Base-by-base conservation (phyloP, 2,888 invertebrate species). In the Empis stercorea region DNA sequence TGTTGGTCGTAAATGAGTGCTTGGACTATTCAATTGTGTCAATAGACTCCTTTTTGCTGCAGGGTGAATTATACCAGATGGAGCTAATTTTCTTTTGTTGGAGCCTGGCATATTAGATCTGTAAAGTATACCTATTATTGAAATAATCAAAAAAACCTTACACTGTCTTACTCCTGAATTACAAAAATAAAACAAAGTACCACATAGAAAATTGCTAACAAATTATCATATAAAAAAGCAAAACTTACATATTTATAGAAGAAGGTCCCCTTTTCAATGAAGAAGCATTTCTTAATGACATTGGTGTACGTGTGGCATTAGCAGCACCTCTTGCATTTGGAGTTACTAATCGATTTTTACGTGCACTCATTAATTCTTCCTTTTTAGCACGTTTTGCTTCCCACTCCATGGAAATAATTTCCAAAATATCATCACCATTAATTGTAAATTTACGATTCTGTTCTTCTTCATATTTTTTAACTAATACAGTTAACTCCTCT, bases 391-490 rank as follows among this genome's bases (percentile, higher is more conserved):
- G 59, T 17, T 78, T 75, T 1, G 73, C 69, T 47, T 77, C 74
- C 76, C 80, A 79, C 11, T 80, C 75, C 3, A 74, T 71, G 15
- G 73, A 66, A 56, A 87, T 79, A 10, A 76, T 66, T 41, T 80
- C 76, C 4, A 76, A 60, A 3, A 85, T 68, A 9, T 79, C 73
- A 48, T 75, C 70, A 0, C 85, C 87, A 51, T 78, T 72, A 1
- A 81, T 73, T 1, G 74, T 71, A 57, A 87, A 86, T 0, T 68
- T 64, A 11, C 62, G 66, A 0, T 76, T 75, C 30, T 75, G 72
- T 9, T 63, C 65, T 2, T 65, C 58, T 60, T 80, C 76, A 55
- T 76, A 81, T 1, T 73, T 68, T 0, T 55, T 50, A 3, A 65
- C 76, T 44, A 81, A 55, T 0, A 73, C 70, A 2, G 69, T 68